phyloP scores from a whole-genome alignment of 2,113 vertebrate species.

The Pavo muticus region DNA sequence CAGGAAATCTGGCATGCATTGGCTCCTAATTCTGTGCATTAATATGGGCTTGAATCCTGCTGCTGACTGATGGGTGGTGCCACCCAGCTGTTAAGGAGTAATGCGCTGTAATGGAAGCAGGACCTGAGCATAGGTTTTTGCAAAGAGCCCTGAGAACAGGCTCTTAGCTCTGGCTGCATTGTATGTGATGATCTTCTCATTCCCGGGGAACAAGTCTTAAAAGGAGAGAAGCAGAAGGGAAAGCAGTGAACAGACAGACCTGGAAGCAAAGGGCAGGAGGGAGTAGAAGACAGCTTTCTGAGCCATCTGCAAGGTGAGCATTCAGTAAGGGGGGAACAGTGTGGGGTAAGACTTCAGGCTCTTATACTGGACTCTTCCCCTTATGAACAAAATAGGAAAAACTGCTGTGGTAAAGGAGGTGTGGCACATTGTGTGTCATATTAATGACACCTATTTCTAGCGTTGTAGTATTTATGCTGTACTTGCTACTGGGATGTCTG shows the following conservation, averaged over 20 bases:
- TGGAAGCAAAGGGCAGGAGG: not conserved
- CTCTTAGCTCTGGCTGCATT: not conserved
- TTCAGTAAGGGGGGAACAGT: not conserved
- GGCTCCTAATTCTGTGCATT: not conserved
- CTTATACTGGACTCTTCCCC: not conserved
- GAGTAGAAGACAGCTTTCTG: not conserved
- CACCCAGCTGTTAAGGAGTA: not conserved
- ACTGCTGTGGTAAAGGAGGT: not conserved
- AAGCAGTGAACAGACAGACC: not conserved
- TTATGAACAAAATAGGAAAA: not conserved
- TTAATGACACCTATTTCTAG: accelerated
- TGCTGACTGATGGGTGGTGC: not conserved
- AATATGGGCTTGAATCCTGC: not conserved
- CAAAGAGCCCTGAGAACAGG: not conserved
- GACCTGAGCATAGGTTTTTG: not conserved
- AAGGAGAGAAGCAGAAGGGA: not conserved
- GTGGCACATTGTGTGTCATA: accelerated
- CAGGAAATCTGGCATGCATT: not conserved
- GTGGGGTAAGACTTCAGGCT: not conserved
- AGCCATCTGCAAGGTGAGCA: not conserved
- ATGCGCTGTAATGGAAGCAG: not conserved
- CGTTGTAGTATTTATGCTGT: not conserved
- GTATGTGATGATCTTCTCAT: too few relatives aligned
- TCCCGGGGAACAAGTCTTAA: not conserved
- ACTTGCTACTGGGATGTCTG: not conserved